Conservation (phyloP, 53 echinoderm and acorn worm genomes). For the Holothuria scabra region DNA sequence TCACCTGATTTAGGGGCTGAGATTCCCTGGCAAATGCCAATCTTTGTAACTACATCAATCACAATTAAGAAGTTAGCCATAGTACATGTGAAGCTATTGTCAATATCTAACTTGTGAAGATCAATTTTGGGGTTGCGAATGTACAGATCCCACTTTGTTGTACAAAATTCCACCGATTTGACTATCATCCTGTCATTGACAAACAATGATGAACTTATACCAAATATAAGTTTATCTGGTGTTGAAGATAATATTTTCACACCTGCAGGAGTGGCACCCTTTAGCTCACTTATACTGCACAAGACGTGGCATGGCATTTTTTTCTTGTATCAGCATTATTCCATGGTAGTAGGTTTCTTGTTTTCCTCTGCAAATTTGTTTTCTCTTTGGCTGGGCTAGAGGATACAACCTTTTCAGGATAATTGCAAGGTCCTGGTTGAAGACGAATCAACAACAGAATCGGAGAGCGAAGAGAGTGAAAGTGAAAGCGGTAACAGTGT, state of each 20-base stretch:
- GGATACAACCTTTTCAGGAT: neutral
- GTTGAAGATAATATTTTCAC: neutral
- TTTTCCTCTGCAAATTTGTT: neutral
- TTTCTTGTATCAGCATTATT: neutral
- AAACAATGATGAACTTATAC: neutral
- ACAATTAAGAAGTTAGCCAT: neutral
- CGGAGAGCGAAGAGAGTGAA: no score
- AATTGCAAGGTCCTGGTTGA: no score
- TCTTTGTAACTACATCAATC: neutral
- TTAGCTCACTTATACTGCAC: neutral
- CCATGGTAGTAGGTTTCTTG: neutral
- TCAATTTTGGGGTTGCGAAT: slow-evolving; percentile 5
- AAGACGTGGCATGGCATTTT: neutral
- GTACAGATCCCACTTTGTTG: neutral
- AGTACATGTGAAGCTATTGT: neutral
- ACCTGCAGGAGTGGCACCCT: neutral
- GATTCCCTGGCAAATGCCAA: neutral
- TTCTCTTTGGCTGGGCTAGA: neutral
- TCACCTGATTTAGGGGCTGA: no score
- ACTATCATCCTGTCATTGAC: neutral
- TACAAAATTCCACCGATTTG: neutral
- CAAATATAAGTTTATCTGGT: neutral
- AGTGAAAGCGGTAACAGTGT: no score
- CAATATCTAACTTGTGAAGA: neutral
- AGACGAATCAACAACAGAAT: no score